Conservation (phyloP, 2,888 invertebrate genomes). For the Cheilosia scutellata region DNA sequence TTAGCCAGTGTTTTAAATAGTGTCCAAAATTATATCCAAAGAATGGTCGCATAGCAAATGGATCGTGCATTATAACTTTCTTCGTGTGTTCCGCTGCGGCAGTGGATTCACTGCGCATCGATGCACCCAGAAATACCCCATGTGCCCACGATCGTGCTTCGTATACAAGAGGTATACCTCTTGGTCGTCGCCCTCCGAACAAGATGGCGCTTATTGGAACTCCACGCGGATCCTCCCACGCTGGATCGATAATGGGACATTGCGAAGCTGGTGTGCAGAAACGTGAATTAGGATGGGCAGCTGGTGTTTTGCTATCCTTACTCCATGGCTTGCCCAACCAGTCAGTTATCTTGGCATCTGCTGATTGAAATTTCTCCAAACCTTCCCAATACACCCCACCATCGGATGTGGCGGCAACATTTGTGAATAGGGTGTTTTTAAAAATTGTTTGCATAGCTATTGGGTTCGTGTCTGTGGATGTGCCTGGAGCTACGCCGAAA, state of each 20-base stretch:
- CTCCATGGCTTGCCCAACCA: slow-evolving; percentile 94
- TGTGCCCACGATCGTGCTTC: slow-evolving; percentile 97
- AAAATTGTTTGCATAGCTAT: slow-evolving; percentile 98
- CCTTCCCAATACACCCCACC: slow-evolving; percentile 99
- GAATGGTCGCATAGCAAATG: slow-evolving; percentile 99
- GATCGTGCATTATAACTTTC: slow-evolving; percentile 98
- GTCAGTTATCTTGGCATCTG: slow-evolving; percentile 87
- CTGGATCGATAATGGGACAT: slow-evolving; percentile 97
- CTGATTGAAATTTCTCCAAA: slow-evolving; percentile 89
- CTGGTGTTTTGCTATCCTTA: slow-evolving; percentile 86
- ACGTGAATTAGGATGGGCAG: slow-evolving; percentile 99
- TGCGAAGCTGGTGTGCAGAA: slow-evolving; percentile 98
- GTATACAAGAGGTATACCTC: slow-evolving; percentile 96
- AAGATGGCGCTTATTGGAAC: slow-evolving; percentile 98
- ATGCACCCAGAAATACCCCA: slow-evolving; percentile 97
- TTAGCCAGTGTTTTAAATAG: slow-evolving; percentile 97
- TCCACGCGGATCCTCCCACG: slow-evolving; percentile 96
- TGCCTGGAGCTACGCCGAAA: slow-evolving; percentile 99
- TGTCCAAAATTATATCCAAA: slow-evolving; percentile 99
- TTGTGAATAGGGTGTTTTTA: slow-evolving; percentile 97
- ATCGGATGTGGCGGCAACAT: slow-evolving; percentile 97
- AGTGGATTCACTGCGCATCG: slow-evolving; percentile 98
- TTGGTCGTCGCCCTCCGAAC: slow-evolving; percentile 97
- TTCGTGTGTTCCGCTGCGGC: slow-evolving; percentile 98
- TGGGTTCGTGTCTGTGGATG: slow-evolving; percentile 95